Conservation (phyloP, 2,113 vertebrate species). For the Mesitornis unicolor region DNA sequence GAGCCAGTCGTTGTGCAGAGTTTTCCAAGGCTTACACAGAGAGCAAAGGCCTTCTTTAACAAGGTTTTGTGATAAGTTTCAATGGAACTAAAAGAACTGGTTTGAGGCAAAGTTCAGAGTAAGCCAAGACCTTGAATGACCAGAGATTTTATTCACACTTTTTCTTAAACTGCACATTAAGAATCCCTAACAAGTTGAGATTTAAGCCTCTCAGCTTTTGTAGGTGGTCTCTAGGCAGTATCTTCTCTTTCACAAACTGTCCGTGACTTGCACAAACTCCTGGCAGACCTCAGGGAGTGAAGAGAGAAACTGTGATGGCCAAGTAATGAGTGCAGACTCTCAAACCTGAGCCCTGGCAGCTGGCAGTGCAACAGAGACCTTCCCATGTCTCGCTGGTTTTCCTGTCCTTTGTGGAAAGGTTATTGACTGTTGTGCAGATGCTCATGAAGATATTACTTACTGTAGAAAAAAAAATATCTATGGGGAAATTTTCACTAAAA, state of each 20-base stretch:
- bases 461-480: neutral
- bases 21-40: neutral
- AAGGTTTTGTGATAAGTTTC: neutral
- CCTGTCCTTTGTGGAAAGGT: neutral
- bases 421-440: neutral
- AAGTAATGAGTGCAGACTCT: neutral
- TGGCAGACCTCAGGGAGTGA: neutral
- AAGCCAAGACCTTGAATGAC: neutral
- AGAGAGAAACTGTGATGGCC: neutral
- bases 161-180: neutral
- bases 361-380: neutral
- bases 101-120: neutral
- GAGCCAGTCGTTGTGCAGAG: neutral
- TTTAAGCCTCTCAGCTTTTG: neutral
- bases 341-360: neutral
- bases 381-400: neutral
- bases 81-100: neutral
- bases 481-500: neutral
- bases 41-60: neutral
- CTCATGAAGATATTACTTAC: neutral
- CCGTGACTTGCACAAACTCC: neutral
- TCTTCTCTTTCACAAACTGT: neutral
- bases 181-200: neutral
- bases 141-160: neutral
- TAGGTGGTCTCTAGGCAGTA: too few relatives aligned